These are phyloP conservation scores for Chymomyza costata DNA, from an alignment of 1,140 invertebrate genomes.

Conservation along the genomic window DNA sequence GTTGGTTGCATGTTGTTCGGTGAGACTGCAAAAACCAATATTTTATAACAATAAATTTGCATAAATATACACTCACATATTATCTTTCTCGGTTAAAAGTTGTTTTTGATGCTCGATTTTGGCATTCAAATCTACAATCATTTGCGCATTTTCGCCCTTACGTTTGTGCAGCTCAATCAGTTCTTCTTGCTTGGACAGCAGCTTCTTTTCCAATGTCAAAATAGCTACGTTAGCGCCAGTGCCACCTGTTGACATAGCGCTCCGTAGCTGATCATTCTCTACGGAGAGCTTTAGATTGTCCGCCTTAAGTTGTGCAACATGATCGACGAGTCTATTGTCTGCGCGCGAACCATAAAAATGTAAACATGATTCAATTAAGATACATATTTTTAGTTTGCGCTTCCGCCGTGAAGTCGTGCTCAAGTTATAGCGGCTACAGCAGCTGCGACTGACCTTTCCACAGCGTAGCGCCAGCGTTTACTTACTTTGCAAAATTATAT, in stretches of 20 bases:
- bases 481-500: constrained; percentile 80
- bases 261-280: constrained; percentile 87
- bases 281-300: constrained; percentile 90
- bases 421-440: constrained; percentile 1
- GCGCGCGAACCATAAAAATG: constrained; percentile 20
- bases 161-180: constrained; percentile 91
- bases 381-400: constrained; percentile 6
- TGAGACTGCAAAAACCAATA: constrained; percentile 79
- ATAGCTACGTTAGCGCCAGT: constrained; percentile 63
- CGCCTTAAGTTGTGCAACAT: constrained; percentile 83
- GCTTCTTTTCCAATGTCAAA: constrained; percentile 87
- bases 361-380: constrained; percentile 9
- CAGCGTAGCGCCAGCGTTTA: neutral
- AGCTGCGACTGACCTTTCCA: neutral
- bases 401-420: neutral
- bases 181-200: constrained; percentile 92
- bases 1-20: constrained; percentile 82
- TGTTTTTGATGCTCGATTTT: constrained; percentile 91
- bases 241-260: constrained; percentile 66
- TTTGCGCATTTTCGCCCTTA: constrained; percentile 93
- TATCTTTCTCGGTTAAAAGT: constrained; percentile 82
- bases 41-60: neutral
- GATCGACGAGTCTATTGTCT: constrained; percentile 93
- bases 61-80: constrained; percentile 77
- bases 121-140: constrained; percentile 92